phyloP scores from a whole-genome alignment of 2,113 vertebrate species.

The Picathartes gymnocephalus region DNA sequence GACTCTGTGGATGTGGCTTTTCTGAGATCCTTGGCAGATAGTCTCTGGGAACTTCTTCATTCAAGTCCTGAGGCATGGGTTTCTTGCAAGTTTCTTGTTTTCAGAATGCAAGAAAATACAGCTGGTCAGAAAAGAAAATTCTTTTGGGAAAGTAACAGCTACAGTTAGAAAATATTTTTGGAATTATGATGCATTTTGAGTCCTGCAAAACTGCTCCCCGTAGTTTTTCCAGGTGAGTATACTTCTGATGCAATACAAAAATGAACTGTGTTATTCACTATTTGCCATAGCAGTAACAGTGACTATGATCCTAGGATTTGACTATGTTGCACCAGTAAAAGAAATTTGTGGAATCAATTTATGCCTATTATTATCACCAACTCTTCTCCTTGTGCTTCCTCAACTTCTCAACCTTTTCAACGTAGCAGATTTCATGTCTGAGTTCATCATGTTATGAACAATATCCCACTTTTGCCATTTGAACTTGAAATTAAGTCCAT shows the following conservation, averaged over 20 bases:
- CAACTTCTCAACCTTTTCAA: background rate
- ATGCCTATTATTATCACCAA: background rate
- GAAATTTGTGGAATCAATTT: background rate
- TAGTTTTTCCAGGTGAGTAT: background rate
- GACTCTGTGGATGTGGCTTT: background rate
- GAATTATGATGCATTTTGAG: background rate
- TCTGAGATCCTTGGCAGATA: background rate
- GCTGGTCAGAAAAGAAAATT: background rate
- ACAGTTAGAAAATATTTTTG: background rate
- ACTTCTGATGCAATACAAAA: background rate
- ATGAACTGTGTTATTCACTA: background rate
- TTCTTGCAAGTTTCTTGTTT: background rate
- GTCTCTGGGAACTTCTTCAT: background rate
- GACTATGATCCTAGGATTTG: too few species aligned
- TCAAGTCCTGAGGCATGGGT: background rate
- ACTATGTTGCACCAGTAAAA: background rate
- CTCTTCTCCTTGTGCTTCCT: background rate
- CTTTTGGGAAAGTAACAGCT: background rate
- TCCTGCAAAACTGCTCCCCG: fast-evolving
- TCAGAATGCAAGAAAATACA: background rate
- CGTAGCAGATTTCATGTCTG: background rate
- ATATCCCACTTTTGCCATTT: background rate
- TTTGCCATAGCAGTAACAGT: background rate
- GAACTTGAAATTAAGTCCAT: background rate
- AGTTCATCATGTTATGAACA: background rate